Conservation (phyloP, 2,797 vertebrate species). For the Acropternis orthonyx region DNA sequence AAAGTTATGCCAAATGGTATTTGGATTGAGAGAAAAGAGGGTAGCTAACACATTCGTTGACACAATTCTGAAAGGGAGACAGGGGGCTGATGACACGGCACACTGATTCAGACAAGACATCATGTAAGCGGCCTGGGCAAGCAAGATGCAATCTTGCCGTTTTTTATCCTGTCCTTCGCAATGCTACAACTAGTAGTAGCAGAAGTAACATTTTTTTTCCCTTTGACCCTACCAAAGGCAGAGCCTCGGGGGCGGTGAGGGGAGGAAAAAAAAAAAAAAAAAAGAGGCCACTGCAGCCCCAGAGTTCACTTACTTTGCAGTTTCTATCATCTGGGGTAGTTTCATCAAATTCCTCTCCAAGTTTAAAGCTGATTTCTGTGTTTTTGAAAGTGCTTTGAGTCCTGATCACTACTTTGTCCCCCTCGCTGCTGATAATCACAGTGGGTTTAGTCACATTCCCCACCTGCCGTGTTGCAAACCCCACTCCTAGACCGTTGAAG, state of each 20-base stretch:
- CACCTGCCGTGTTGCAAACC: constrained; percentile 89
- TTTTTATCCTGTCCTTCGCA: not conserved
- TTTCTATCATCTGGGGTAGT: constrained; percentile 86
- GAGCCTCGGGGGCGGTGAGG: rapidly evolving
- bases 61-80: not conserved
- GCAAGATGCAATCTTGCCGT: not conserved
- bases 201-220: not conserved
- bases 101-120: not conserved
- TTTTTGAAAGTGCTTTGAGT: constrained; percentile 92
- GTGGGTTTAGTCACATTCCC: constrained; percentile 93
- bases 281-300: not conserved
- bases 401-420: constrained; percentile 84
- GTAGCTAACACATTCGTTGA: not conserved
- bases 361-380: constrained; percentile 88
- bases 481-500: constrained; percentile 79
- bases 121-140: rapidly evolving
- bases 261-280: not conserved
- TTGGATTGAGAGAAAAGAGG: not conserved
- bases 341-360: constrained; percentile 93
- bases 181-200: not conserved
- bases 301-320: constrained; percentile 85
- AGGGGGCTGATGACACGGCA: not conserved
- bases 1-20: not conserved
- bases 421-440: constrained; percentile 88
- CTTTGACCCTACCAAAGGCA: not conserved